Evolutionary conservation across 2,888 invertebrate genomes (phyloP).

Genomic region (Drosophila dives): DNA sequence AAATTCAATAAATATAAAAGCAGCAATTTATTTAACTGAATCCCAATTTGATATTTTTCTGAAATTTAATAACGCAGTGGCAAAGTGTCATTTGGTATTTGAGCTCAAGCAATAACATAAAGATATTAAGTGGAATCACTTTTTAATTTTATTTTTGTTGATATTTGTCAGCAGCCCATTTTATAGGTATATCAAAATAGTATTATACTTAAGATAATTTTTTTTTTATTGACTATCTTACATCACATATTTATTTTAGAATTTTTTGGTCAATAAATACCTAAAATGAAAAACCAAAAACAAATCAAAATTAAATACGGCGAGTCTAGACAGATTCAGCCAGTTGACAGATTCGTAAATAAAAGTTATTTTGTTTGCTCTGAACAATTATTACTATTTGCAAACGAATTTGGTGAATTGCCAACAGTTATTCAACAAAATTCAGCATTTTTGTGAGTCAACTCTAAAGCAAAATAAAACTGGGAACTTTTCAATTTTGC

Average conservation of each 20-base stretch:
- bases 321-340: background rate
- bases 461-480: conserved; percentile 1
- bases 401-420: conserved; percentile 1
- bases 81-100: conserved; percentile 20
- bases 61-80: conserved; percentile 29
- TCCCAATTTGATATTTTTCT: conserved; percentile 50
- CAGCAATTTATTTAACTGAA: conserved; percentile 28
- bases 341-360: background rate
- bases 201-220: background rate
- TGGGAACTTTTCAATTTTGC: conserved; percentile 8
- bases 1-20: conserved; percentile 71
- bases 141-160: background rate
- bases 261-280: background rate
- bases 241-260: background rate
- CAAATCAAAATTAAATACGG: background rate
- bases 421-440: background rate
- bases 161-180: background rate
- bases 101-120: conserved; percentile 6
- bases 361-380: background rate
- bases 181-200: background rate
- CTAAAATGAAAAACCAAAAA: background rate
- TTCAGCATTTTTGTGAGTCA: background rate
- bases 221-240: background rate
- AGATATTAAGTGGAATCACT: background rate
- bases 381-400: background rate